Conservation (phyloP, 53 echinoderm and acorn worm species). For the Actinopyga echinites region DNA sequence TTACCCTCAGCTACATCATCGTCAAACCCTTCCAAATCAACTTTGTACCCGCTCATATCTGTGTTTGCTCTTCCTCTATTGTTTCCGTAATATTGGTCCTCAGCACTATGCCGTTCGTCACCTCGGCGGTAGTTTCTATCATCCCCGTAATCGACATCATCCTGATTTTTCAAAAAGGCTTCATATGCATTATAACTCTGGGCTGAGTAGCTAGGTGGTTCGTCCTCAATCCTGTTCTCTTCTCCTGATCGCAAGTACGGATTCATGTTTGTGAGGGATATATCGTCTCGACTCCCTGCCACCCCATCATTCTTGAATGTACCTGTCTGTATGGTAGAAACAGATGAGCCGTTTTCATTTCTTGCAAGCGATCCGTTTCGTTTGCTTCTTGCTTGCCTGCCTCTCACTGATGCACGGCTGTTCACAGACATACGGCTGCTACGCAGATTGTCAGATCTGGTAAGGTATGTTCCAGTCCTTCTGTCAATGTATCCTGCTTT, state of each 20-base stretch:
- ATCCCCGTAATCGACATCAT: slow-evolving; percentile 27
- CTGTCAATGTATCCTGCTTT: slow-evolving; percentile 85
- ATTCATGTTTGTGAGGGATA: slow-evolving; percentile 59
- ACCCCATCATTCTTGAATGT: slow-evolving; percentile 58
- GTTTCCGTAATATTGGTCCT: slow-evolving; percentile 37
- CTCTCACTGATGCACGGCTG: slow-evolving; percentile 65
- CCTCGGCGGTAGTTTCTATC: slow-evolving; percentile 46
- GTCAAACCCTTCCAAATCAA: slow-evolving; percentile 18
- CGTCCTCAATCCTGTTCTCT: background rate
- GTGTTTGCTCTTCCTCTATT: slow-evolving; percentile 16
- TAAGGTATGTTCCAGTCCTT: slow-evolving; percentile 81
- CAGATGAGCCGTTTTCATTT: background rate
- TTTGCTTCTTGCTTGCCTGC: slow-evolving; percentile 5
- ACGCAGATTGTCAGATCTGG: slow-evolving; percentile 35
- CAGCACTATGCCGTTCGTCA: background rate
- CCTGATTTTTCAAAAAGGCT: slow-evolving; percentile 1
- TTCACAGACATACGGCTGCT: slow-evolving; percentile 54
- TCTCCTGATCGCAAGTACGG: background rate
- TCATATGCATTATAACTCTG: slow-evolving; percentile 4
- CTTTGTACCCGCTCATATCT: background rate
- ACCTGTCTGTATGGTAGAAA: slow-evolving; percentile 25
- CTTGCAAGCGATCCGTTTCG: slow-evolving; percentile 16
- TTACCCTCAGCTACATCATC: background rate
- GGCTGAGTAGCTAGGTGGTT: slow-evolving; percentile 27
- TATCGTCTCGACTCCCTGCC: slow-evolving; percentile 60